phyloP scores from a whole-genome alignment of 2,113 vertebrate genomes.

The Larimichthys polyactis region DNA sequence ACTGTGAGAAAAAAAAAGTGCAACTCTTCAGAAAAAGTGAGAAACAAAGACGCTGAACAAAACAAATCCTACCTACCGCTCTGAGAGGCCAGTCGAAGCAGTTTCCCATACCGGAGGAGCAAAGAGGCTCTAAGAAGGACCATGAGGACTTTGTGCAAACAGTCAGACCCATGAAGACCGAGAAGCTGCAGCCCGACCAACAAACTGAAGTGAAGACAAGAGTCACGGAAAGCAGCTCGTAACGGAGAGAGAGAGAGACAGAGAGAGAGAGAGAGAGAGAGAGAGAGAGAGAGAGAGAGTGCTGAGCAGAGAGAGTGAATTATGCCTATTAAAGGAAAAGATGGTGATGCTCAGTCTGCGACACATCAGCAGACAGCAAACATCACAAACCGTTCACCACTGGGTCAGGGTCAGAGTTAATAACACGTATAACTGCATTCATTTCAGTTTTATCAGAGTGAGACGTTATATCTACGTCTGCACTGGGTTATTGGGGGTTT shows the following conservation, averaged over 20 bases:
- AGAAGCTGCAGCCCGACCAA: constrained; percentile 19
- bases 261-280: constrained; percentile 22
- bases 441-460: too few relatives aligned
- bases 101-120: constrained; percentile 90
- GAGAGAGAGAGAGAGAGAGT: too few relatives aligned
- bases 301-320: constrained; percentile 24
- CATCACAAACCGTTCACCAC: too few relatives aligned
- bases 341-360: constrained; percentile 26
- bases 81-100: constrained; percentile 92
- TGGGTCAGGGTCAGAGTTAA: too few relatives aligned
- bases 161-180: constrained; percentile 79
- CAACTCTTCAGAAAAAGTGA: background rate
- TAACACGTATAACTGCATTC: too few relatives aligned
- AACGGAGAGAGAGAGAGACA: too few relatives aligned
- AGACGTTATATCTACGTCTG: too few relatives aligned
- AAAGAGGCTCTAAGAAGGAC: constrained; percentile 75
- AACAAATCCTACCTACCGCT: constrained; percentile 89
- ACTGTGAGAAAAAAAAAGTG: background rate
- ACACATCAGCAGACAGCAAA: constrained; percentile 20
- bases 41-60: background rate
- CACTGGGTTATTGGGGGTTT: too few relatives aligned
- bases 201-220: too few relatives aligned
- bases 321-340: constrained; percentile 74
- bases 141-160: constrained; percentile 83
- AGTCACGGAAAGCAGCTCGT: too few relatives aligned